phyloP scores from a whole-genome alignment of 2,113 vertebrate species.

The Aphyosemion australe region DNA sequence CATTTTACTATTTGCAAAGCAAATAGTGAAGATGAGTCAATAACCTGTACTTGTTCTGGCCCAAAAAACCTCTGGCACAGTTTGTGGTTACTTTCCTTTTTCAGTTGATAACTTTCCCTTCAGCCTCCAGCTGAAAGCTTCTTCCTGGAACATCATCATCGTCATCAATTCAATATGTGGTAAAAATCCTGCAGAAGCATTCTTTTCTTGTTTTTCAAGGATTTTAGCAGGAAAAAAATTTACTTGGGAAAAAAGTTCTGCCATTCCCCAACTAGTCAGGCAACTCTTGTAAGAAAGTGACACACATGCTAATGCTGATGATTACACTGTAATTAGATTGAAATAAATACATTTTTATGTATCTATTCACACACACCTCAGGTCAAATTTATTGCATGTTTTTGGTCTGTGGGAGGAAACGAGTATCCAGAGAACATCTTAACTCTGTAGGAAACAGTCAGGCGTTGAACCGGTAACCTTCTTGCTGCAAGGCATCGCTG shows the following conservation, averaged over 20 bases:
- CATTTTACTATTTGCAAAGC: neutral
- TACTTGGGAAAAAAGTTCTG: neutral
- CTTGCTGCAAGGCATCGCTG: too few relatives aligned
- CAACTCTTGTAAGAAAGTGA: too few relatives aligned
- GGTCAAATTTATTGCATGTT: too few relatives aligned
- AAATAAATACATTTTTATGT: too few relatives aligned
- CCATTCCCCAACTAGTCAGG: neutral
- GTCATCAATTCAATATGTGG: neutral
- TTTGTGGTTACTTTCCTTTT: neutral
- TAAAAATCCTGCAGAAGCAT: neutral
- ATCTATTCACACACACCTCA: too few relatives aligned
- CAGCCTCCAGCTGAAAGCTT: constrained; percentile 22
- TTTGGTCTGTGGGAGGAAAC: too few relatives aligned
- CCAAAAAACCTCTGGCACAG: neutral
- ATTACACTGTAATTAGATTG: too few relatives aligned
- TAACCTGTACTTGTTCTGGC: neutral
- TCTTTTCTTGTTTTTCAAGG: neutral
- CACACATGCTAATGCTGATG: too few relatives aligned
- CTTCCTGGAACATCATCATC: constrained; percentile 1
- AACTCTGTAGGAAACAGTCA: too few relatives aligned
- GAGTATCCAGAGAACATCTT: too few relatives aligned
- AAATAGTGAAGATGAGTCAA: neutral
- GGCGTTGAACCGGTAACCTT: too few relatives aligned
- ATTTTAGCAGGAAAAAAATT: neutral
- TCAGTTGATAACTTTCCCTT: neutral